Conservation (phyloP, 1,140 invertebrate genomes). For the Episyrphus balteatus region DNA sequence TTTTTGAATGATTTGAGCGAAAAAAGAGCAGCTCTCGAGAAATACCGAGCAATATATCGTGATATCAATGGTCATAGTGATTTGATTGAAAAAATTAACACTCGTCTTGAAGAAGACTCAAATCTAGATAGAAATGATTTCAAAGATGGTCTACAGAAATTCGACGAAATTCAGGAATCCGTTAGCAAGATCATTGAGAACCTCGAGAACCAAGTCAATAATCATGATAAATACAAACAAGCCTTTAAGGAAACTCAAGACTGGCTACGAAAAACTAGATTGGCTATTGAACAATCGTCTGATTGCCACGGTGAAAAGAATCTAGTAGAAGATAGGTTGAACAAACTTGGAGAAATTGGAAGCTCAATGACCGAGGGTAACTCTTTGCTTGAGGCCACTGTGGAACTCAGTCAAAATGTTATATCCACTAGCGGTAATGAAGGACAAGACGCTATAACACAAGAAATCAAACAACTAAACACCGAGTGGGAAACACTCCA, state of each 20-base stretch:
- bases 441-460: conserved; percentile 72
- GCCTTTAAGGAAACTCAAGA: conserved; percentile 72
- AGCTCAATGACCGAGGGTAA: conserved; percentile 58
- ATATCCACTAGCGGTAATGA: conserved; percentile 71
- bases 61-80: conserved; percentile 68
- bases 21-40: conserved; percentile 76
- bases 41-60: conserved; percentile 62
- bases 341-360: conserved; percentile 57
- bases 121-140: conserved; percentile 56
- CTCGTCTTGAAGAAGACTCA: conserved; percentile 51
- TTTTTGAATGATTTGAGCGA: conserved; percentile 77
- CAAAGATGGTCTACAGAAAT: conserved; percentile 55
- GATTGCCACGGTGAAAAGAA: conserved; percentile 74
- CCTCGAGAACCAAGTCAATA: conserved; percentile 70
- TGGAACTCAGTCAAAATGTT: conserved; percentile 65
- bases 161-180: conserved; percentile 54
- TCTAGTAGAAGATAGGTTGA: conserved; percentile 59
- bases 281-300: conserved; percentile 73
- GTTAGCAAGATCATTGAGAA: conserved; percentile 55
- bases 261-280: conserved; percentile 73
- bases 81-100: conserved; percentile 58
- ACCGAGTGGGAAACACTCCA: conserved; percentile 79
- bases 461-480: conserved; percentile 76
- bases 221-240: conserved; percentile 77
- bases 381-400: conserved; percentile 57